Conservation (phyloP, 2,888 invertebrate genomes). For the Germaria angustata region DNA sequence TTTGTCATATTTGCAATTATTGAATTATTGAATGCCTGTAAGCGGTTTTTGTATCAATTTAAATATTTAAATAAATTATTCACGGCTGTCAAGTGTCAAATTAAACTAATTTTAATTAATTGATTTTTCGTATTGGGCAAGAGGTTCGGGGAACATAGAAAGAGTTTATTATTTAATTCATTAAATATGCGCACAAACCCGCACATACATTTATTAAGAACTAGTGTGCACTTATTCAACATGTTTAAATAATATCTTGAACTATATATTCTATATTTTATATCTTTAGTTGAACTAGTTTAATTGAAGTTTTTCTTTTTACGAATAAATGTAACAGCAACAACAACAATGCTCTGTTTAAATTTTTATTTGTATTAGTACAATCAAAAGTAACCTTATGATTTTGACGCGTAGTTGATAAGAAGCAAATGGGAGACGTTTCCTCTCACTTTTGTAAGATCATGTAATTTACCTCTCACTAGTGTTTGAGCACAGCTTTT, state of each 20-base stretch:
- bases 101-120: slow-evolving; percentile 23
- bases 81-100: slow-evolving; percentile 51
- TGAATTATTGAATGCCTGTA: not conserved
- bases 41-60: not conserved
- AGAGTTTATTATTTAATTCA: not conserved
- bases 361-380: too few relatives aligned
- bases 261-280: too few relatives aligned
- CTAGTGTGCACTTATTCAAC: too few relatives aligned
- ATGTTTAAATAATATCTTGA: too few relatives aligned
- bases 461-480: not conserved
- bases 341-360: too few relatives aligned
- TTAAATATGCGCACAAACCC: not conserved
- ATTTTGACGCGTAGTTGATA: not conserved
- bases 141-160: not conserved
- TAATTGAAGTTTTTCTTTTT: too few relatives aligned
- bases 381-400: not conserved
- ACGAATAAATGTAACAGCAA: too few relatives aligned
- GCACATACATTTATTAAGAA: too few relatives aligned
- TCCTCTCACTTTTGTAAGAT: slow-evolving; percentile 1
- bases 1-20: not conserved
- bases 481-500: not conserved
- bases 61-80: slow-evolving; percentile 7
- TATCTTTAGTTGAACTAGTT: too few relatives aligned
- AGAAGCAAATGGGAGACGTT: not conserved
- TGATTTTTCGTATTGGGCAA: not conserved